These are phyloP conservation scores for Cnemophilus loriae DNA, from an alignment of 2,113 vertebrate genomes.

Conservation along the genomic window DNA sequence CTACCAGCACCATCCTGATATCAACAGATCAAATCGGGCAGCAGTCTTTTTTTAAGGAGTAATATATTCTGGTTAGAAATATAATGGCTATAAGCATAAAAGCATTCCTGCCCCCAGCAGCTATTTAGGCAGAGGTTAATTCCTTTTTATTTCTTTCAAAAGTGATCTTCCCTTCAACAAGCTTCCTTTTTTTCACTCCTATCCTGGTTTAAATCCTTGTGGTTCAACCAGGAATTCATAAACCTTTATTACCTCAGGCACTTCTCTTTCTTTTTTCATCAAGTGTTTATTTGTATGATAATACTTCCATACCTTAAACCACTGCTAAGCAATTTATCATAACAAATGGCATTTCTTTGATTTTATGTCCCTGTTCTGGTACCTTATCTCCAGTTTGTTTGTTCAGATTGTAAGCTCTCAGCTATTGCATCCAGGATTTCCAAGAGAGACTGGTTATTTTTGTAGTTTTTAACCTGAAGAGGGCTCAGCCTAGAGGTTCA, in stretches of 20 bases:
- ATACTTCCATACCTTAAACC: background rate
- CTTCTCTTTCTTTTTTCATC: slow-evolving; percentile 18
- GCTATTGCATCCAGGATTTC: background rate
- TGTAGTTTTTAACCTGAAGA: background rate
- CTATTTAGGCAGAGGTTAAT: background rate
- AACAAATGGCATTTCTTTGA: slow-evolving; percentile 4
- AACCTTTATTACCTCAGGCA: background rate
- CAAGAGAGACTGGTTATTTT: background rate
- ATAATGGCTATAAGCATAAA: background rate
- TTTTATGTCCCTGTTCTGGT: background rate
- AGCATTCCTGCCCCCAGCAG: background rate
- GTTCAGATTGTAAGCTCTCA: background rate
- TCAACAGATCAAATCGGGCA: background rate
- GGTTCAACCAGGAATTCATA: slow-evolving; percentile 17
- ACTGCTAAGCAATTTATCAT: background rate
- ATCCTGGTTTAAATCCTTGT: background rate
- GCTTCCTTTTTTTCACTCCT: background rate
- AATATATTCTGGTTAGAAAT: background rate
- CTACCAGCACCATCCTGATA: background rate
- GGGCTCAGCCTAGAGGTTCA: background rate
- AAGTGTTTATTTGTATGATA: slow-evolving; percentile 42
- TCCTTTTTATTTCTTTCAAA: background rate
- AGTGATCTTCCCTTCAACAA: background rate
- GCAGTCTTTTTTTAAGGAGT: background rate
- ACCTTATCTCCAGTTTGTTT: background rate